A percentile compares a stretch with the other conserved stretches of the same genome.
Evolutionary conservation across 2,888 invertebrate genomes (phyloP).

Genomic region (Drepana falcataria): DNA sequence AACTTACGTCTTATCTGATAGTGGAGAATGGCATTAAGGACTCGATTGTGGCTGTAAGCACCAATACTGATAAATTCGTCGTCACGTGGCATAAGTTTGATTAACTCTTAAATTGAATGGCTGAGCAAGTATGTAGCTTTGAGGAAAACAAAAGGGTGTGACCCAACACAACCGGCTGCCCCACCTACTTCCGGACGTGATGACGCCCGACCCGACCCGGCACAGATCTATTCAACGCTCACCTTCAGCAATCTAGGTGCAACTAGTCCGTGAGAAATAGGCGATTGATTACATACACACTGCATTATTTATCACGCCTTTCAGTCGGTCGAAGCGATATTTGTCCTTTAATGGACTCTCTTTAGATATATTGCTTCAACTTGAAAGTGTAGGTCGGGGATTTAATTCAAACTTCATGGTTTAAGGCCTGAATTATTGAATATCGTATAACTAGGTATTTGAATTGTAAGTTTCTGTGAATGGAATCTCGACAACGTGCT

Average conservation of each 20-base stretch:
- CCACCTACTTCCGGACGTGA: constrained; percentile 63
- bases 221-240: constrained; percentile 62
- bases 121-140: constrained; percentile 33
- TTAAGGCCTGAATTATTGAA: neutral
- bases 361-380: no score
- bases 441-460: no score
- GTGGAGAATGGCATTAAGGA: constrained; percentile 19
- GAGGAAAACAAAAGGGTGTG: constrained; percentile 52
- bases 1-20: constrained; percentile 45
- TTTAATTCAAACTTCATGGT: no score
- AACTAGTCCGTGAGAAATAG: constrained; percentile 67
- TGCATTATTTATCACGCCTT: constrained; percentile 11
- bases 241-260: constrained; percentile 56
- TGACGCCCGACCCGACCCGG: constrained; percentile 45
- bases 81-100: constrained; percentile 15
- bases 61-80: constrained; percentile 10
- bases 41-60: neutral
- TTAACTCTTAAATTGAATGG: constrained; percentile 23
- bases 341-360: constrained; percentile 11
- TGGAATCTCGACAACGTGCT: no score
- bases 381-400: no score
- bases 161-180: constrained; percentile 57
- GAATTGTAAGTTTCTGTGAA: no score
- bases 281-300: constrained; percentile 35
- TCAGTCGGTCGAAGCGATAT: constrained; percentile 22